These are phyloP conservation scores for Bucorvus abyssinicus DNA, from an alignment of 2,797 vertebrate species.

Conservation along the genomic window DNA sequence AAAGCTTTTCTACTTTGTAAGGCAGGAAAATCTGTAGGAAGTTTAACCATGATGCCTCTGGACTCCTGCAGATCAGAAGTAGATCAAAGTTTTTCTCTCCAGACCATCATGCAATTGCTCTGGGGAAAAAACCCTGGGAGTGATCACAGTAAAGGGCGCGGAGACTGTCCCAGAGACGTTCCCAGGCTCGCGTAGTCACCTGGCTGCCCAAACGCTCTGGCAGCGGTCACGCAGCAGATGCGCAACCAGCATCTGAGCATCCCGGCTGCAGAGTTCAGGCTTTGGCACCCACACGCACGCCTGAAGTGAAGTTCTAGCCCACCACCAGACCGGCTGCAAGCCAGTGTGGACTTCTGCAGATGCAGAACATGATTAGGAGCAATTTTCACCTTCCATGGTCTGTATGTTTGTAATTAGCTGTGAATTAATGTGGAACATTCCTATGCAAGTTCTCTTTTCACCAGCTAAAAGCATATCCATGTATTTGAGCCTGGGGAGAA, in stretches of 20 bases:
- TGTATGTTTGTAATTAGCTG: slow-evolving; percentile 10
- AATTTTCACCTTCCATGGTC: slow-evolving; percentile 6
- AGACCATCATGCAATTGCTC: neutral
- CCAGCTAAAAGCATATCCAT: neutral
- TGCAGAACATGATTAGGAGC: neutral
- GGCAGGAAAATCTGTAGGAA: neutral
- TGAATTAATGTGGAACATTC: neutral
- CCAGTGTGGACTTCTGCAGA: neutral
- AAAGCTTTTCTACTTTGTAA: neutral
- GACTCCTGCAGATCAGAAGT: neutral
- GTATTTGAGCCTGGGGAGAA: neutral
- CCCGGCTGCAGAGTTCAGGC: neutral
- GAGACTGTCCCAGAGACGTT: neutral
- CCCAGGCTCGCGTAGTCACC: neutral
- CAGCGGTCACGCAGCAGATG: neutral
- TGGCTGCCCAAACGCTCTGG: rapidly evolving
- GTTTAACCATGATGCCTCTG: neutral
- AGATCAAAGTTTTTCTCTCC: neutral
- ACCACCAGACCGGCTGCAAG: neutral
- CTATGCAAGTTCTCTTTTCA: neutral
- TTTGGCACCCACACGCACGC: rapidly evolving
- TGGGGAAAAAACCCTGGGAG: rapidly evolving
- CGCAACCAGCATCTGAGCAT: neutral
- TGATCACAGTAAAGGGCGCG: neutral
- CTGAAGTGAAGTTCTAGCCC: neutral